These are phyloP conservation scores for Emberiza fucata DNA, from an alignment of 2,113 vertebrate species.

Conservation along the genomic window DNA sequence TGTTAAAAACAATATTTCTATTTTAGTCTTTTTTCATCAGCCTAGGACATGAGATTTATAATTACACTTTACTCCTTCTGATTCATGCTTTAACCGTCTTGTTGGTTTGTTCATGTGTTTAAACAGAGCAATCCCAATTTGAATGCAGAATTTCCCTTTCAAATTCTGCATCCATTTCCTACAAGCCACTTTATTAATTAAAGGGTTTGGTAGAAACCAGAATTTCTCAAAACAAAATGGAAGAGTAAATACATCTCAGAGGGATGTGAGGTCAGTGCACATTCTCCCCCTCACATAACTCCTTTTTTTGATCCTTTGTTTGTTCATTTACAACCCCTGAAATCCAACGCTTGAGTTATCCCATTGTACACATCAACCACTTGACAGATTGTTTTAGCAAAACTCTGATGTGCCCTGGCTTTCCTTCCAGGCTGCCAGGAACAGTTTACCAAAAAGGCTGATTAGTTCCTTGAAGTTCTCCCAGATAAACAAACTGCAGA, in stretches of 20 bases:
- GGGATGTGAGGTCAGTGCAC: not conserved
- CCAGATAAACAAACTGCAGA: conserved; percentile 13
- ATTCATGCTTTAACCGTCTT: not conserved
- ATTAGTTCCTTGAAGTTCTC: not conserved
- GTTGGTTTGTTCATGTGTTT: not conserved
- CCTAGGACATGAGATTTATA: not conserved
- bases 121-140: not conserved
- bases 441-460: not conserved
- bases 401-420: not conserved
- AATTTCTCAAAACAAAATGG: not conserved
- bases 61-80: not conserved
- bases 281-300: not conserved
- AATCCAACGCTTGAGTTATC: not conserved
- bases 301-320: not conserved
- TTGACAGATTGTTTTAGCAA: conserved; percentile 18
- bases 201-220: not conserved
- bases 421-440: not conserved
- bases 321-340: not conserved
- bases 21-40: not conserved
- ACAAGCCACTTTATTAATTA: not conserved
- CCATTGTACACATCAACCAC: not conserved
- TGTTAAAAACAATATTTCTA: not conserved
- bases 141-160: not conserved
- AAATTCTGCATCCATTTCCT: not conserved
- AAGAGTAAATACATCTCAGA: not conserved